Percentiles rank a stretch among this genome's conserved stretches.
phyloP scores from a whole-genome alignment of 2,113 vertebrate genomes.

The Carassius carassius region DNA sequence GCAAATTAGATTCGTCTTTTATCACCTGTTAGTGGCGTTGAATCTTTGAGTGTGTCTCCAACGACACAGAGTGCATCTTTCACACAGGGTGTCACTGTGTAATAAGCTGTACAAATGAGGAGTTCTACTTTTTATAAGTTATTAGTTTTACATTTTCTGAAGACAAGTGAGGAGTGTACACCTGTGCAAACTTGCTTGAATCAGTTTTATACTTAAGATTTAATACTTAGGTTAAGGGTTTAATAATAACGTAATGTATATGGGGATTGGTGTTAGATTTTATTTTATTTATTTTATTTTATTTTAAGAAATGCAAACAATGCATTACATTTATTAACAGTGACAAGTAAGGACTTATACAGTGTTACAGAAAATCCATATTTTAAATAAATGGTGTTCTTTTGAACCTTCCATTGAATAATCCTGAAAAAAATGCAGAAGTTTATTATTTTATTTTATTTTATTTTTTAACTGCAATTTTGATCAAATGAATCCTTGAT shows the following conservation, averaged over 20 bases:
- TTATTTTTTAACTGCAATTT: not conserved
- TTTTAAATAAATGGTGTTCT: too few relatives aligned
- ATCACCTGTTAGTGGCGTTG: slow-evolving; percentile 10
- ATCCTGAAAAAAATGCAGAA: not conserved
- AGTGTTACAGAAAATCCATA: too few relatives aligned
- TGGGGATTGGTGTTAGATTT: too few relatives aligned
- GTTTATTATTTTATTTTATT: too few relatives aligned
- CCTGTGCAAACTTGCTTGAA: not conserved
- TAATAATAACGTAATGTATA: too few relatives aligned
- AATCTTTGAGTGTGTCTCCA: not conserved
- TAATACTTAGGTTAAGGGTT: not conserved
- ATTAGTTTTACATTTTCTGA: not conserved
- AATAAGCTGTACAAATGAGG: not conserved
- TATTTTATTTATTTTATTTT: too few relatives aligned
- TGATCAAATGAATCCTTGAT: not conserved
- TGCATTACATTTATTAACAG: too few relatives aligned
- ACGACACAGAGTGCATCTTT: not conserved
- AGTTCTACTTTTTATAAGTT: not conserved
- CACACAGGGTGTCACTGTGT: not conserved
- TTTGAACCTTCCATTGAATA: not conserved
- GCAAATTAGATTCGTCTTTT: slow-evolving; percentile 25
- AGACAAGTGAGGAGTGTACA: not conserved
- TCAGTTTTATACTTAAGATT: not conserved
- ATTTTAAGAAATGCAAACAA: too few relatives aligned
- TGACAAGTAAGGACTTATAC: too few relatives aligned